Percentiles rank a stretch among this genome's conserved stretches.
Conservation (phyloP, 1,140 invertebrate genomes). For the Charaxes varanes region DNA sequence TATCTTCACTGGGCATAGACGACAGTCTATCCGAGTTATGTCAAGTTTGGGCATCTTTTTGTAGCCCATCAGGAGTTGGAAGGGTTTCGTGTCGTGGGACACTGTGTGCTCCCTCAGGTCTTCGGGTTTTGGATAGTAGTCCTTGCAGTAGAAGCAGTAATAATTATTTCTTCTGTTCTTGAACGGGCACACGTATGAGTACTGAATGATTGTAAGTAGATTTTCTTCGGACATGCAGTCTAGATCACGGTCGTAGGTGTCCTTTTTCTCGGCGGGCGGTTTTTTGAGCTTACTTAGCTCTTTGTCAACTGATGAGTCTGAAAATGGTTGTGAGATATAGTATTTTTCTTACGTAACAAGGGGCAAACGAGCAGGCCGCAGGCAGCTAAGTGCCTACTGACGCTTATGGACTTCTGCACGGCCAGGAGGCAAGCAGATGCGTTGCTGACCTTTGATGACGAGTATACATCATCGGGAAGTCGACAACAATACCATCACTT, state of each 20-base stretch:
- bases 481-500: no score
- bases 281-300: conserved; percentile 35
- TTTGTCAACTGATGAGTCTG: conserved; percentile 5
- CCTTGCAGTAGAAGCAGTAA: conserved; percentile 66
- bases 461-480: no score
- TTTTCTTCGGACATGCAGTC: conserved; percentile 65
- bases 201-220: conserved; percentile 54
- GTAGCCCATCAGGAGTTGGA: conserved; percentile 56
- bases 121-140: conserved; percentile 60
- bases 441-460: no score
- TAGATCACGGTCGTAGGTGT: conserved; percentile 51
- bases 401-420: no score
- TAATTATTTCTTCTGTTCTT: conserved; percentile 65
- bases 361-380: no score
- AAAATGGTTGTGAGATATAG: no score
- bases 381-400: no score
- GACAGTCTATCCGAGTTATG: conserved; percentile 60
- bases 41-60: conserved; percentile 66
- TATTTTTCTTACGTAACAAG: no score
- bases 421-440: no score
- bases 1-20: conserved; percentile 51
- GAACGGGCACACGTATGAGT: conserved; percentile 61
- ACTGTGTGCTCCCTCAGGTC: conserved; percentile 59
- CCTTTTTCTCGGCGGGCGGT: conserved; percentile 48
- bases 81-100: conserved; percentile 59